Evolutionary conservation across 1,140 invertebrate genomes (phyloP), one percentile per base, ranked within the genome.

Genomic region (Pachyrhynchus sulphureomaculatus): DNA sequence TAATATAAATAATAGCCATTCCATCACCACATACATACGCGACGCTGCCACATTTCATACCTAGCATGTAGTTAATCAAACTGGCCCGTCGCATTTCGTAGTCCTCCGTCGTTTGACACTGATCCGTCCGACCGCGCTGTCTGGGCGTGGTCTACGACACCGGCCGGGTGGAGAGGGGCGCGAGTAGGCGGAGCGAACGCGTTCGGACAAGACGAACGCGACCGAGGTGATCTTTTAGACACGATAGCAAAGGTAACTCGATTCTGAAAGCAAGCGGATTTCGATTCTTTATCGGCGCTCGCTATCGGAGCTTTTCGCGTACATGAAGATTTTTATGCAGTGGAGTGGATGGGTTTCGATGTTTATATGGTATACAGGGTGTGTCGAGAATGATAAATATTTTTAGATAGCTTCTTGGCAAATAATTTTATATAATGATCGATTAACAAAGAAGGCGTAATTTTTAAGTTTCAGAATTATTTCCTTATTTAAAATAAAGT

Each of bases 161-260:
- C 2, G 18, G 20, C 13, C n/a, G 42, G 42, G 8, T 12, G 17
- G 18, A 24, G 13, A 20, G 42, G 42, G 42, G 18, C 6, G 12
- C 20, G 12, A 20, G 21, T 9, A 23, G 42, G 42, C 42, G 42
- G 42, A 4, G 42, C 42, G 0, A 20, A 20, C 12, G n/a, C 20
- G 18, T 20, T 45, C 42, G 42, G 42, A n/a, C 42, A 2, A 23
- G 18, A n/a, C 42, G 42, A 45, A 45, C 42, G 42, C 42, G 42
- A 2, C 42, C 42, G 42, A 45, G 42, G 42, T 24, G 42, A 45
- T 45, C 20, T 45, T 45, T 45, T 20, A 45, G 42, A 45, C 42
- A n/a, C 42, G 42, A 45, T 45, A 24, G 23, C 42, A 20, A 20
- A 24, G 12, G 42, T 21, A 45, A 45, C 23, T 21, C 42, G 42